Evolutionary conservation across 2,888 invertebrate genomes (phyloP).

Genomic region (Archips crataeganus): DNA sequence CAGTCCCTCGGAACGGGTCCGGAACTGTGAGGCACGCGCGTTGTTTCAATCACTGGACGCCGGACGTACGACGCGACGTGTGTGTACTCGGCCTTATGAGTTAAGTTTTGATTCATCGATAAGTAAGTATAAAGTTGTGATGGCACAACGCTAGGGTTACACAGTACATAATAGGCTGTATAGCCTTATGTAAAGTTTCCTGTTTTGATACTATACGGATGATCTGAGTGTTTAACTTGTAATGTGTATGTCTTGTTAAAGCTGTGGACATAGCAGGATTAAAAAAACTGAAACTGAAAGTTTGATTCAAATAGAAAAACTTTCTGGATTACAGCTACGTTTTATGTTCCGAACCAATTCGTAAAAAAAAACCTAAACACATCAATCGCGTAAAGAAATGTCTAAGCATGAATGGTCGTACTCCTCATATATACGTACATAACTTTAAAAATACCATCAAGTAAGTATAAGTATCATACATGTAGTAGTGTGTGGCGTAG

Average conservation of each 20-base stretch:
- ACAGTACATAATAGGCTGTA: neutral
- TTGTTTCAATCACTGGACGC: conserved; percentile 37
- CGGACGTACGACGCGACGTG: conserved; percentile 32
- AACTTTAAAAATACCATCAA: neutral
- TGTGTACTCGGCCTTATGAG: conserved; percentile 9
- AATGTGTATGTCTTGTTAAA: too few species aligned
- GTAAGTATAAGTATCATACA: neutral
- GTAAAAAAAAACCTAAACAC: neutral
- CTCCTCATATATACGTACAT: neutral
- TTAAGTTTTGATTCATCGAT: conserved; percentile 10
- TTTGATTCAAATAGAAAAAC: too few species aligned
- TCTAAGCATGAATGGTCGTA: neutral
- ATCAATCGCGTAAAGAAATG: too few species aligned
- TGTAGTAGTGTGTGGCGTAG: neutral
- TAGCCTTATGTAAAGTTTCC: neutral
- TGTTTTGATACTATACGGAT: neutral
- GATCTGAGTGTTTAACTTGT: too few species aligned
- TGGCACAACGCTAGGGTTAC: neutral
- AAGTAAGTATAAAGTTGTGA: conserved; percentile 7
- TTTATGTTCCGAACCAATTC: neutral
- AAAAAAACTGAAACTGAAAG: too few species aligned
- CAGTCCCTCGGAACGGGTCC: conserved; percentile 38
- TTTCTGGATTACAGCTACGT: too few species aligned
- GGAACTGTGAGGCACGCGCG: conserved; percentile 37
- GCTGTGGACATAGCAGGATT: too few species aligned